Evolutionary conservation across 2,888 invertebrate species (phyloP), one percentile per base, ranked within the genome.

Genomic region (Anthophora plumipes): DNA sequence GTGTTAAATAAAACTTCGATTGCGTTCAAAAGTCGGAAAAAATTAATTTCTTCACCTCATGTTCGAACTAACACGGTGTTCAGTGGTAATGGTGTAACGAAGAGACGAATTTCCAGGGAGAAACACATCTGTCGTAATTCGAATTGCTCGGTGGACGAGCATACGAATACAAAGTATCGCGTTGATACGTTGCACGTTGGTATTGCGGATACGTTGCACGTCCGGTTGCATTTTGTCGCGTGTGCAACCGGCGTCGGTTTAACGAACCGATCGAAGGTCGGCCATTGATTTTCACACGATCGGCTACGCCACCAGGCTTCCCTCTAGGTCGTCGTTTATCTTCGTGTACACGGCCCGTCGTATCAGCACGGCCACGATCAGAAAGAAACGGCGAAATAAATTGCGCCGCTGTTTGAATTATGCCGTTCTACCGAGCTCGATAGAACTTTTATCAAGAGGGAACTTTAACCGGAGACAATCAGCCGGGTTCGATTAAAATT

Each of bases 261-360:
- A 87, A 87, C 87, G 87, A 87, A 87, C 87, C 75, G 84, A 84
- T 72, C 75, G 84, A 87, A 87, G 85, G 87, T 59, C 84, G 77
- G 39, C 41, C 80, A 68, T 85, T 68, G 84, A 87, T 87, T 87
- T 87, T 87, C 84, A 64, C 87, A 80, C 77, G 85, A 84, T 84
- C 82, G 77, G 41, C 63, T 57, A 64, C 52, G 55, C 68, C 66
- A 61, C 59, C 69, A 52, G 52, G 54, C 22, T 68, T 50, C 76
- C 50, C 69, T 17, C 39, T 48, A 22, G 52, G 55, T 72, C 63
- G 60, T 74, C 72, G 79, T 71, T 80, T 79, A 75, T 78, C 70
- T 68, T 54, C 59, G 76, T 4, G 31, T 43, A 54, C 70, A 57
- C 70, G 72, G 59, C 52, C 17, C 63, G 54, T 60, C 60, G 41